Percentiles rank a stretch among this genome's conserved stretches.
Conservation (phyloP, 2,888 invertebrate species). For the Acanthacorydalis orientalis region DNA sequence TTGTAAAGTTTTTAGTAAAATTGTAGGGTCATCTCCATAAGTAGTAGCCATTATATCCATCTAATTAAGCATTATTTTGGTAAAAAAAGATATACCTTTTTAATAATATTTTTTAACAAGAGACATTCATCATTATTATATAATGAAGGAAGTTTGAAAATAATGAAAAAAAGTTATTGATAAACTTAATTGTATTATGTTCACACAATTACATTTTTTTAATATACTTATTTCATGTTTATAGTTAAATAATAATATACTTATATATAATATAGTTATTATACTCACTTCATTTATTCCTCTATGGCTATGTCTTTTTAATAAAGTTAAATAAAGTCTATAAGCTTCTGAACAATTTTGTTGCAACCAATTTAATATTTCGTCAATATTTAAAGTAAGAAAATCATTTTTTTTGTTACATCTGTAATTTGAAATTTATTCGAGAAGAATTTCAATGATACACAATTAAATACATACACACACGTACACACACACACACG, state of each 20-base stretch:
- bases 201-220: too few relatives aligned
- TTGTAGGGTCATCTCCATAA: conserved; percentile 45
- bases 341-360: conserved; percentile 29
- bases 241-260: conserved; percentile 1
- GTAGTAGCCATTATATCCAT: conserved; percentile 47
- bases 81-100: background rate
- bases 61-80: conserved; percentile 22
- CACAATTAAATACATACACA: too few relatives aligned
- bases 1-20: conserved; percentile 46
- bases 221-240: too few relatives aligned
- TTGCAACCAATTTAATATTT: conserved; percentile 40
- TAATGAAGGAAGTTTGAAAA: too few relatives aligned
- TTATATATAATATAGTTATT: background rate
- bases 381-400: conserved; percentile 26
- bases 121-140: too few relatives aligned
- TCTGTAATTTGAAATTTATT: conserved; percentile 23
- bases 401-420: conserved; percentile 32
- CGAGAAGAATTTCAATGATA: too few relatives aligned
- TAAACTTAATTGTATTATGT: too few relatives aligned
- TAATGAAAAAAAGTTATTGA: too few relatives aligned
- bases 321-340: conserved; percentile 35
- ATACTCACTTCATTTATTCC: conserved; percentile 39
- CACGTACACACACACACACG: too few relatives aligned
- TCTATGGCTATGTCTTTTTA: conserved; percentile 55
- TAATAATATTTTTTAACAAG: too few relatives aligned